These are phyloP conservation scores for Stichopus horrens DNA, from an alignment of 53 echinoderm and acorn worm species.

Conservation along the genomic window DNA sequence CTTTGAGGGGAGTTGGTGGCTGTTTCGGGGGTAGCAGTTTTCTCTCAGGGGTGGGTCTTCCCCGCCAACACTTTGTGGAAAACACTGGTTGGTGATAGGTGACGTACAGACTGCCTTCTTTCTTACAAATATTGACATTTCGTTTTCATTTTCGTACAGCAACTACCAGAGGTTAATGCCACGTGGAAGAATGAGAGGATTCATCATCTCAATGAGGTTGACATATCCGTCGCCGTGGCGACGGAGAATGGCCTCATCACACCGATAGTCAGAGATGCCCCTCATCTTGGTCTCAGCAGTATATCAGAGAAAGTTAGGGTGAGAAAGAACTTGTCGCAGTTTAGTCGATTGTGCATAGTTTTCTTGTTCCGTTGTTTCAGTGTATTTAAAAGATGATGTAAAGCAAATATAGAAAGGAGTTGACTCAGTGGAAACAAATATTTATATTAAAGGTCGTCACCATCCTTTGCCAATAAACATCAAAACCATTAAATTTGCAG, in stretches of 20 bases:
- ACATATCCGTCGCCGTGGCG: conserved; percentile 98
- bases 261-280: conserved; percentile 84
- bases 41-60: no score
- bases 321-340: background rate
- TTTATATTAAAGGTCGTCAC: no score
- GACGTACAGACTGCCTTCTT: background rate
- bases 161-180: conserved; percentile 82
- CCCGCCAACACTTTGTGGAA: no score
- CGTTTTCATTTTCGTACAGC: conserved; percentile 51
- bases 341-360: no score
- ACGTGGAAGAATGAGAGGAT: conserved; percentile 60
- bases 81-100: background rate
- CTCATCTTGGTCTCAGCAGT: conserved; percentile 67
- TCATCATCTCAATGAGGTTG: conserved; percentile 60
- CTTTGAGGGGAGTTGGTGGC: no score
- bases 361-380: no score
- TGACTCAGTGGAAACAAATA: no score
- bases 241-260: conserved; percentile 95
- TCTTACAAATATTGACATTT: background rate
- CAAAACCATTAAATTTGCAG: no score
- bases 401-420: no score
- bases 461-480: no score
- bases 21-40: no score
- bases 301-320: conserved; percentile 77
- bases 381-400: no score